Evolutionary conservation across 2,797 vertebrate genomes (phyloP).

Genomic region (Chiloscyllium punctatum): DNA sequence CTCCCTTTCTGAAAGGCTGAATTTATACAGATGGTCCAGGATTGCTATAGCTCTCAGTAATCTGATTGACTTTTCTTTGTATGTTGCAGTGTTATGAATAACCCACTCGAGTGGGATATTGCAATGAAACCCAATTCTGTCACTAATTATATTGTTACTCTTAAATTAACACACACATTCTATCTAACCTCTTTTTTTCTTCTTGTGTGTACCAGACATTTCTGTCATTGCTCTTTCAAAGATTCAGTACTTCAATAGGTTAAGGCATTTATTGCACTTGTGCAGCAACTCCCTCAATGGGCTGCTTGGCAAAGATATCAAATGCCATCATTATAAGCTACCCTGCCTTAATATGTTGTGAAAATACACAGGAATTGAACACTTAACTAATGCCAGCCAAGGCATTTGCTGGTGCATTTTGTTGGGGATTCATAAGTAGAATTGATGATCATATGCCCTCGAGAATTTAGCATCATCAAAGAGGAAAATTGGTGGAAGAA

Average conservation of each 20-base stretch:
- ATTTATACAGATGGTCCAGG: neutral
- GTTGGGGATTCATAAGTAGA: neutral
- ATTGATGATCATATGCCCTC: neutral
- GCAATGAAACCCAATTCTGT: neutral
- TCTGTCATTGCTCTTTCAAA: neutral
- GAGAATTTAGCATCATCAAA: neutral
- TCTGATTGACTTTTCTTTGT: neutral
- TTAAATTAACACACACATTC: neutral
- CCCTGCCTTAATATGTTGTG: neutral
- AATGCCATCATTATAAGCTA: neutral
- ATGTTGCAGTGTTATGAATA: neutral
- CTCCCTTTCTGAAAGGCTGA: neutral
- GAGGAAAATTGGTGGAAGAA: neutral
- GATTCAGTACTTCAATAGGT: neutral
- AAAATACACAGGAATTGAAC: no score
- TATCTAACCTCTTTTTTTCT: neutral
- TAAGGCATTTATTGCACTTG: neutral
- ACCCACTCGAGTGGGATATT: neutral
- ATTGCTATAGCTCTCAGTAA: neutral
- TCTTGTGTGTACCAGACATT: neutral
- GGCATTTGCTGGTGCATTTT: neutral
- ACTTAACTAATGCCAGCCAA: neutral
- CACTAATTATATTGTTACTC: neutral
- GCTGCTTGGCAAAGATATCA: neutral
- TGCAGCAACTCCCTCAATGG: neutral